Conservation (phyloP, 2,797 vertebrate species). For the Tarsius wallacei region DNA sequence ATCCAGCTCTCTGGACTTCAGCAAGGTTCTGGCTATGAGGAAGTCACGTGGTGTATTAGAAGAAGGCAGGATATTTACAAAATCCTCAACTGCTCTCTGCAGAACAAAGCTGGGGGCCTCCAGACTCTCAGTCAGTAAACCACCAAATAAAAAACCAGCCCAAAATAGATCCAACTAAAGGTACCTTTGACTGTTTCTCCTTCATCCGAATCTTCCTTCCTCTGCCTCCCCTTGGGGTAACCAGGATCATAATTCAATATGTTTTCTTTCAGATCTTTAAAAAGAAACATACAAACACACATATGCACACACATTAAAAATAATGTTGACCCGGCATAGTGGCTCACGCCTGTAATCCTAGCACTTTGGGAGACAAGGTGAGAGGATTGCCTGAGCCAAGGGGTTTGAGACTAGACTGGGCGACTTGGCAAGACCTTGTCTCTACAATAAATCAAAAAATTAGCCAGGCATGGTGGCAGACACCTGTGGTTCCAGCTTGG, state of each 20-base stretch:
- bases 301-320: background rate
- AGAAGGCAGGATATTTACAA: slow-evolving; percentile 42
- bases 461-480: too few species aligned
- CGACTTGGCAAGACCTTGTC: too few species aligned
- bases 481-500: too few species aligned
- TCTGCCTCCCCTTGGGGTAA: background rate
- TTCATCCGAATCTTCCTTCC: background rate
- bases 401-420: too few species aligned
- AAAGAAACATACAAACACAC: background rate
- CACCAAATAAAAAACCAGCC: slow-evolving; percentile 23
- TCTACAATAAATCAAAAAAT: too few species aligned
- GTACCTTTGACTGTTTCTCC: background rate
- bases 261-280: slow-evolving; percentile 37
- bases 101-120: slow-evolving; percentile 4
- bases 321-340: background rate
- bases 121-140: background rate
- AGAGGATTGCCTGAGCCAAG: too few species aligned
- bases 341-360: too few species aligned
- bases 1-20: background rate
- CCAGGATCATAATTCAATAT: background rate
- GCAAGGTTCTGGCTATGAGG: background rate
- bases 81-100: slow-evolving; percentile 32
- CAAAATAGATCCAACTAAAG: background rate
- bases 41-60: slow-evolving; percentile 30
- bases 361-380: too few species aligned